These are phyloP conservation scores for Ciconia maguari DNA, from an alignment of 2,113 vertebrate genomes.

Conservation along the genomic window DNA sequence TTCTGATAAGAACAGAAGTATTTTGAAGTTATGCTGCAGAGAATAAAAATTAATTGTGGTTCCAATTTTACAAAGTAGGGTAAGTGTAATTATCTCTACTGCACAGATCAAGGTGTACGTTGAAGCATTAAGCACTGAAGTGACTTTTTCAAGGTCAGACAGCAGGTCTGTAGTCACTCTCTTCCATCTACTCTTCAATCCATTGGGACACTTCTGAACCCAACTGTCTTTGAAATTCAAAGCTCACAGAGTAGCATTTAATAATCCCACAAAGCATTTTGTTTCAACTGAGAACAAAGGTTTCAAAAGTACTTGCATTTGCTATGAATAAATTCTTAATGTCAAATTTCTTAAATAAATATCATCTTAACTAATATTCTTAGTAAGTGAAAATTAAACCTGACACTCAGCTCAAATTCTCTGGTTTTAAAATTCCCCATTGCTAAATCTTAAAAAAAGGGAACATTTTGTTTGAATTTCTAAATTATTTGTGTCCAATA, in stretches of 20 bases:
- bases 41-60: not conserved
- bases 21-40: not conserved
- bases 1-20: not conserved
- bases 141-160: not conserved
- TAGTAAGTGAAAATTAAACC: conserved; percentile 4
- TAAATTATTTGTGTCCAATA: not conserved
- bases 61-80: not conserved
- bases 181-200: not conserved
- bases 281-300: conserved; percentile 21
- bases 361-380: not conserved
- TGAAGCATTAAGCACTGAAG: not conserved
- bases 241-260: not conserved
- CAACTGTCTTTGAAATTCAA: not conserved
- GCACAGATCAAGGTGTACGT: not conserved
- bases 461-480: not conserved
- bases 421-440: not conserved
- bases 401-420: not conserved
- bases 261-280: not conserved
- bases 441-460: not conserved
- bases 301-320: not conserved
- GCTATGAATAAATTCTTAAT: not conserved
- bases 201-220: not conserved
- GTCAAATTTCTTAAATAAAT: not conserved
- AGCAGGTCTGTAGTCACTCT: not conserved
- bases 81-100: not conserved